These are phyloP conservation scores for Microtus californicus DNA, from an alignment of 2,797 vertebrate genomes.

Conservation along the genomic window DNA sequence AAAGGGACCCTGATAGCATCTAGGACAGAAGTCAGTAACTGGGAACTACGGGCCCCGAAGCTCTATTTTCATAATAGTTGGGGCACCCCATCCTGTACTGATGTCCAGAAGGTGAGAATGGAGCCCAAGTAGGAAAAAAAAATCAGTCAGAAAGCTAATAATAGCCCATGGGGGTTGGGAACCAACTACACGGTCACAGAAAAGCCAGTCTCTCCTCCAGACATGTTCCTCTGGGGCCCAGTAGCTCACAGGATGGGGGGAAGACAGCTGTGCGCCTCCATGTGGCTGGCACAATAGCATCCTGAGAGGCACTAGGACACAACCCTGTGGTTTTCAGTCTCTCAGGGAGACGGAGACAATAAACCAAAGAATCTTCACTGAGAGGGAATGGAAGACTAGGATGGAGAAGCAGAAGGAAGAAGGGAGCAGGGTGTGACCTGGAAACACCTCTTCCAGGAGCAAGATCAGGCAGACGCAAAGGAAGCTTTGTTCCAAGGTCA, in stretches of 20 bases:
- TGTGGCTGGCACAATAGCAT: not conserved
- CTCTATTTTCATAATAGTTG: rapidly evolving
- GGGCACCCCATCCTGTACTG: not conserved
- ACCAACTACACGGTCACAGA: not conserved
- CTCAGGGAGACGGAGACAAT: not conserved
- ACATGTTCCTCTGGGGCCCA: not conserved
- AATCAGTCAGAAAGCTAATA: not conserved
- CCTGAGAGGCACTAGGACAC: not conserved
- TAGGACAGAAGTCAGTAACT: not conserved
- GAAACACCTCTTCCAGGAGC: not conserved
- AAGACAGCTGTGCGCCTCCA: not conserved
- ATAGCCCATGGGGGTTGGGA: not conserved
- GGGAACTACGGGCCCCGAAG: not conserved
- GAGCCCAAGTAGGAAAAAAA: not conserved
- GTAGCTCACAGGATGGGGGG: not conserved
- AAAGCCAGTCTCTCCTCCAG: not conserved
- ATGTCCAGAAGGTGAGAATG: not conserved
- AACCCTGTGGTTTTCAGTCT: not conserved
- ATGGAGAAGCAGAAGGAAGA: not conserved
- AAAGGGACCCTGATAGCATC: not conserved
- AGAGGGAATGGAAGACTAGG: not conserved
- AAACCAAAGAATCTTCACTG: not conserved
- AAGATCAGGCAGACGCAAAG: not conserved
- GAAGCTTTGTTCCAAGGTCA: not conserved
- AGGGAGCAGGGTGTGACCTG: not conserved